A percentile compares a stretch with the other conserved stretches of the same genome.
Conservation (phyloP, 2,797 vertebrate species). For the Microctenopoma steveboyesi region DNA sequence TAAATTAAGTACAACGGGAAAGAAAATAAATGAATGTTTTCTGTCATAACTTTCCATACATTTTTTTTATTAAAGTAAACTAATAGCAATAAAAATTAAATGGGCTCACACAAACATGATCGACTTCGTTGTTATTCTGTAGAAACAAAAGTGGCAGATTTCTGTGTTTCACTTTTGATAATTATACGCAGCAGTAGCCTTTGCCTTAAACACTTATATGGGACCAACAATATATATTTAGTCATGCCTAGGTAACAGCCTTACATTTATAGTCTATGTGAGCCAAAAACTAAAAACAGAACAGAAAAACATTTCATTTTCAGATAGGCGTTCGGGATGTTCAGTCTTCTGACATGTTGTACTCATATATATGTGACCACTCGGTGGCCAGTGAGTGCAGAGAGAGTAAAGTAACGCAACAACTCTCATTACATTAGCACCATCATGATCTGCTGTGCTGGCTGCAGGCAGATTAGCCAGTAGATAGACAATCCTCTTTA, state of each 20-base stretch:
- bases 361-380: conserved; percentile 70
- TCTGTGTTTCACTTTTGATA: conserved; percentile 13
- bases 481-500: conserved; percentile 84
- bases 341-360: conserved; percentile 40
- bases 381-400: conserved; percentile 75
- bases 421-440: conserved; percentile 83
- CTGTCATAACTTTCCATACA: conserved; percentile 1
- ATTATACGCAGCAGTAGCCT: conserved; percentile 57
- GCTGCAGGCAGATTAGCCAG: conserved; percentile 83
- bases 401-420: conserved; percentile 61
- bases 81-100: background rate
- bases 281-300: conserved; percentile 49
- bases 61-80: background rate
- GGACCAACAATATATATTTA: conserved; percentile 45
- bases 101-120: background rate
- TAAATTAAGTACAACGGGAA: background rate
- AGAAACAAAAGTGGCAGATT: conserved; percentile 21
- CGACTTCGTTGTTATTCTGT: background rate
- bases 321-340: conserved; percentile 61
- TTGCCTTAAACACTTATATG: conserved; percentile 28
- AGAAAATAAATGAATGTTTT: background rate
- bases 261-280: conserved; percentile 21
- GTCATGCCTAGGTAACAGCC: conserved; percentile 44
- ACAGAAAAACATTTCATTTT: conserved; percentile 54
- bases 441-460: conserved; percentile 82